phyloP scores from a whole-genome alignment of 2,797 vertebrate species.

The Mergus octosetaceus region DNA sequence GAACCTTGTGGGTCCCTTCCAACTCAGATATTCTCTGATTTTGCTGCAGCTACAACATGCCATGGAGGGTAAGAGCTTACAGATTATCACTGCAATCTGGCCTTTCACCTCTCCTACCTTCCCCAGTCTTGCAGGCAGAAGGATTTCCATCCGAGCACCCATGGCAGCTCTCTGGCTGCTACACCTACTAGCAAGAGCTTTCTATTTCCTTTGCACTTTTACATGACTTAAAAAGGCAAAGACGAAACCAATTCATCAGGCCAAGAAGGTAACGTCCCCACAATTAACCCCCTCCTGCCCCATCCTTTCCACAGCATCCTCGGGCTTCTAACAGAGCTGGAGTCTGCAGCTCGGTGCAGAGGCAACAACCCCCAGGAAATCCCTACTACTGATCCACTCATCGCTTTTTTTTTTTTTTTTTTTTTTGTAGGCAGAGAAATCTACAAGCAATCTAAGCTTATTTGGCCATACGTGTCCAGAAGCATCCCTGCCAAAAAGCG shows the following conservation, averaged over 20 bases:
- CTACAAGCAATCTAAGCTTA: not conserved
- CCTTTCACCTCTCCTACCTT: not conserved
- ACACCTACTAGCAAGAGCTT: not conserved
- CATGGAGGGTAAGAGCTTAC: not conserved
- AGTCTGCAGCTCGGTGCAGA: not conserved
- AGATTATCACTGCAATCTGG: not conserved
- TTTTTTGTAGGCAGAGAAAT: not conserved
- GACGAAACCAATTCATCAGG: not conserved
- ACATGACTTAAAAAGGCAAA: not conserved
- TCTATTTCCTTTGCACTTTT: not conserved
- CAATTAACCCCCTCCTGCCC: accelerated
- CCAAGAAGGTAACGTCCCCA: not conserved
- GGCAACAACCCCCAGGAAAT: not conserved
- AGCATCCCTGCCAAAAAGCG: not conserved
- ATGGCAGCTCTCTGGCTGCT: accelerated
- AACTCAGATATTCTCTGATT: not conserved
- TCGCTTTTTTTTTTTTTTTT: not conserved
- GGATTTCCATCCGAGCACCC: not conserved
- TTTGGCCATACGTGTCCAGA: not conserved
- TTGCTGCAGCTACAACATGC: not conserved
- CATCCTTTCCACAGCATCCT: accelerated
- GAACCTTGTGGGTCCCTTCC: too few relatives aligned
- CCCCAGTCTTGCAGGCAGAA: not conserved
- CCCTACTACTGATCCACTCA: not conserved
- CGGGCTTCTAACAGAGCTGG: not conserved